Base-by-base conservation (phyloP, 2,797 vertebrate genomes). In the Scarus forsteni region DNA sequence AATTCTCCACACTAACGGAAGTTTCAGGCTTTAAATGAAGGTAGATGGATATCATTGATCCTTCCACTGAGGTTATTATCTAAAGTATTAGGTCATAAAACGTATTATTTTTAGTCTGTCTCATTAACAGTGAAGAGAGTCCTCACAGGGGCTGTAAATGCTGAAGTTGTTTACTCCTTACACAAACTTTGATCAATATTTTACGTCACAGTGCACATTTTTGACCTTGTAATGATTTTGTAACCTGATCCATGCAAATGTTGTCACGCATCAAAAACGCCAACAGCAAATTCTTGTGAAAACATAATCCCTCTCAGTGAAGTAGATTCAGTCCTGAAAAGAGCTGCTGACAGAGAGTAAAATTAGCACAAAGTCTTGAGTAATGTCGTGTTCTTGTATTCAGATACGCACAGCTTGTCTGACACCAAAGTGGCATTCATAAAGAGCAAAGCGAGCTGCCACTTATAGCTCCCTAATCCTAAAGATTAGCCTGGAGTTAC, bases 391-490 rank as follows among this genome's bases (percentile, higher is more conserved):
- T 57, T 81, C 52, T 67, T 77, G 74, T 56, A 65, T 81, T 88
- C 71, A 74, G 63, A 86, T 66, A 52, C 66, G 58, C 57, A 60
- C n/a, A 75, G 53, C 35, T 65, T 65, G 75, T 83, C 60, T 73
- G 80, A 84, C 60, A 77, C 63, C 79, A 70, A 87, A 80, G 83
- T 78, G 84, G 81, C 80, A 79, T 84, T 89, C 85, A 89, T 75
- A 76, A 84, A 88, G 88, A 85, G 74, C 72, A 69, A 27, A 89
- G 75, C 42, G 15, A 70, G 73, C 58, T 80, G 84, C 87, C 88
- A 85, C 83, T 92, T 94, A 89, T 92, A 93, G 89, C 85, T 60
- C 48, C 64, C 71, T 92, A 92, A 94, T 93, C 89, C 89, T 56
- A n/a, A 35, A 90, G 92, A 93, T 94, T 92, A 94, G 81, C 85